These are phyloP conservation scores for Teleiodes luculella DNA, from an alignment of 2,888 invertebrate genomes.

Conservation along the genomic window DNA sequence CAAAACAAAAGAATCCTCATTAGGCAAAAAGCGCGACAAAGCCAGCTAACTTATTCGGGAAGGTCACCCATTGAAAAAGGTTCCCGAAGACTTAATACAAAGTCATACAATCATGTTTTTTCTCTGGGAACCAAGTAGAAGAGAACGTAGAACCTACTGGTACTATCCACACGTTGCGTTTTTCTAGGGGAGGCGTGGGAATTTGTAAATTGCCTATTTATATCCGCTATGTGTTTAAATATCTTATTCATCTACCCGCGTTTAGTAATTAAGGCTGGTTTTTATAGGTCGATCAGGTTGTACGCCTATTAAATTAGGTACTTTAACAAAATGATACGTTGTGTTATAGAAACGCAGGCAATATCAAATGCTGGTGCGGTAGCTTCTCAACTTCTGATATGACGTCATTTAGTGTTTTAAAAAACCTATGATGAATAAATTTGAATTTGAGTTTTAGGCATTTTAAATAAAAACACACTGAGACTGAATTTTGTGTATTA, in stretches of 20 bases:
- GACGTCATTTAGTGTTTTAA: too few species aligned
- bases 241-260: neutral
- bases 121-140: constrained; percentile 39
- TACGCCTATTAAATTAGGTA: neutral
- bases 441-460: too few species aligned
- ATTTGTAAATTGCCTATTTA: constrained; percentile 32
- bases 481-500: too few species aligned
- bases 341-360: too few species aligned
- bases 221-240: neutral
- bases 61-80: constrained; percentile 30
- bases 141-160: neutral
- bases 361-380: too few species aligned
- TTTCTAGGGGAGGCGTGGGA: constrained; percentile 38
- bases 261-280: neutral
- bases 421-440: too few species aligned
- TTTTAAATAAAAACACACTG: too few species aligned
- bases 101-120: constrained; percentile 46
- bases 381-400: too few species aligned
- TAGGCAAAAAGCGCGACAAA: constrained; percentile 8
- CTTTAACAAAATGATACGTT: neutral
- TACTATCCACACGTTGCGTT: neutral
- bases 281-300: neutral
- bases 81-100: constrained; percentile 3
- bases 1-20: constrained; percentile 12
- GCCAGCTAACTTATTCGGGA: constrained; percentile 25